phyloP scores from a whole-genome alignment of 1,140 invertebrate genomes.

The Rhopalosiphum padi region DNA sequence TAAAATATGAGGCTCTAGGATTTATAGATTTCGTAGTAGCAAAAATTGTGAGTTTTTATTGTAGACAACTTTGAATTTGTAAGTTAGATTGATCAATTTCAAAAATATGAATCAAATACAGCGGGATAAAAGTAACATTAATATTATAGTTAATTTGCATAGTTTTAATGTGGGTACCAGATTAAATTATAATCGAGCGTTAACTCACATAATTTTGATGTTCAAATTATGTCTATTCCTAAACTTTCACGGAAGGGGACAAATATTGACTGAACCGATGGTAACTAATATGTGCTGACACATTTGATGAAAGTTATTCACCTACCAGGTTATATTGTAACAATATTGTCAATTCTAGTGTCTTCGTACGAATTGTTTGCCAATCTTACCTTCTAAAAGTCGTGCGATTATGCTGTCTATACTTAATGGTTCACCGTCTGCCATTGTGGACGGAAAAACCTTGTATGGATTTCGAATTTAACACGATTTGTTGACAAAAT shows the following conservation, averaged over 20 bases:
- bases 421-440: constrained; percentile 60
- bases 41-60: neutral
- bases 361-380: neutral
- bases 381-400: constrained; percentile 61
- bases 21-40: neutral
- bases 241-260: neutral
- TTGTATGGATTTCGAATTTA: neutral
- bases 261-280: neutral
- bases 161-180: neutral
- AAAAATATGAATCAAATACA: neutral
- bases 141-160: neutral
- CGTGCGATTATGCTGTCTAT: constrained; percentile 62
- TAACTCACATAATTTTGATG: neutral
- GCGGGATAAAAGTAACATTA: accelerated
- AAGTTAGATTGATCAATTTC: neutral
- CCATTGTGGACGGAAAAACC: constrained; percentile 52
- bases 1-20: neutral
- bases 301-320: neutral
- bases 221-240: neutral
- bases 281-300: neutral
- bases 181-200: neutral
- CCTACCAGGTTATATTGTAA: neutral
- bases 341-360: neutral
- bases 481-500: neutral
- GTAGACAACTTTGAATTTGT: neutral